Evolutionary conservation across 2,888 invertebrate genomes (phyloP).

Genomic region (Plebejus melissa): DNA sequence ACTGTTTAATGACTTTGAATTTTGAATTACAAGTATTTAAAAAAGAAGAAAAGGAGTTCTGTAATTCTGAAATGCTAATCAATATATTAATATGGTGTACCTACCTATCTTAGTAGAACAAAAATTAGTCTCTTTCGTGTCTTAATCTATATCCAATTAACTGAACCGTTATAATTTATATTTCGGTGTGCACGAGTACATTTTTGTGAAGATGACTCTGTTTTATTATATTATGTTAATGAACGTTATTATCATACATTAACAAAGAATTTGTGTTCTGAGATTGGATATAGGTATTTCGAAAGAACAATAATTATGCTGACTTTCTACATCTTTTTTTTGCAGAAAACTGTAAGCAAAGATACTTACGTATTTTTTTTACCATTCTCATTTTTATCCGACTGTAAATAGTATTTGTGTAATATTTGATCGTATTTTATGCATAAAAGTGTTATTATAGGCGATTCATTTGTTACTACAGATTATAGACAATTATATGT

Average conservation of each 20-base stretch:
- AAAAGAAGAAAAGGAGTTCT: neutral
- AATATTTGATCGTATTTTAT: neutral
- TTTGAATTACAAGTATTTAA: neutral
- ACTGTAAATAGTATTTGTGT: neutral
- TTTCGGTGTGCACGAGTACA: constrained; percentile 5
- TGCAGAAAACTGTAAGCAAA: neutral
- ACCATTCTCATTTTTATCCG: neutral
- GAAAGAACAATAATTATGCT: neutral
- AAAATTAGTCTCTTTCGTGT: neutral
- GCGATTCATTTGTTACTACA: neutral
- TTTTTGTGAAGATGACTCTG: constrained; percentile 8
- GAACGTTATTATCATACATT: constrained; percentile 15
- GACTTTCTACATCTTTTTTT: constrained; percentile 13
- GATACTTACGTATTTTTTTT: neutral
- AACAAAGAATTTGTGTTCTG: constrained; percentile 6
- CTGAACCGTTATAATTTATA: neutral
- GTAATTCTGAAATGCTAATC: constrained; percentile 13
- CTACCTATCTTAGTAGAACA: neutral
- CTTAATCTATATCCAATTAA: neutral
- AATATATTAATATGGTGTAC: neutral
- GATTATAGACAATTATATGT: neutral
- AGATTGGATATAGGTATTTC: constrained; percentile 17
- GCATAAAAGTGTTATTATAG: neutral
- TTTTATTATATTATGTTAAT: constrained; percentile 19
- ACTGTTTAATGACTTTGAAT: neutral